phyloP scores from a whole-genome alignment of 2,113 vertebrate genomes.

The Ageneiosus marmoratus region DNA sequence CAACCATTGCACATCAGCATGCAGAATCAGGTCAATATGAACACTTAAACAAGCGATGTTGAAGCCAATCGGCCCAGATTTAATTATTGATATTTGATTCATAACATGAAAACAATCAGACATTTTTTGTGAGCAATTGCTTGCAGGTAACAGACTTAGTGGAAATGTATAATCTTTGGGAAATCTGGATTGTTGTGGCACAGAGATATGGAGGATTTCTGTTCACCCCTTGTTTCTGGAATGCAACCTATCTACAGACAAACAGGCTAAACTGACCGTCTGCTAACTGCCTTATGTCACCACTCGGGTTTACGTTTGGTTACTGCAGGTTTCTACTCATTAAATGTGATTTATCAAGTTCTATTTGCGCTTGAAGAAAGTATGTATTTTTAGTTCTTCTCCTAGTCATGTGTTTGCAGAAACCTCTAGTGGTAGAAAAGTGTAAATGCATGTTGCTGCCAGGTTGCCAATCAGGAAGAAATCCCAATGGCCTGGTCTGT shows the following conservation, averaged over 20 bases:
- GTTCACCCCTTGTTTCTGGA: not conserved
- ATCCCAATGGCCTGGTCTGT: no score
- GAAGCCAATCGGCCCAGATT: not conserved
- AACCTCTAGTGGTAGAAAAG: not conserved
- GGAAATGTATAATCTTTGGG: not conserved
- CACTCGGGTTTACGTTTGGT: not conserved
- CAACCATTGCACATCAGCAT: not conserved
- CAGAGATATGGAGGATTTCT: not conserved
- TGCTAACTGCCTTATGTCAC: no score
- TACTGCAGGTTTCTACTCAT: not conserved
- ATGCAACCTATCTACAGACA: not conserved
- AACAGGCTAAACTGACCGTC: no score
- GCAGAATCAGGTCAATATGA: not conserved
- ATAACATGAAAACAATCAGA: not conserved
- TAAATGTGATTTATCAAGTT: not conserved
- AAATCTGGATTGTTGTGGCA: not conserved
- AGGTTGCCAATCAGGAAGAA: not conserved
- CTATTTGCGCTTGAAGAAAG: not conserved
- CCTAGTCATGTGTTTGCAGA: not conserved
- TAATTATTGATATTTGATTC: not conserved
- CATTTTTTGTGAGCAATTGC: not conserved
- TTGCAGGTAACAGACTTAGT: not conserved
- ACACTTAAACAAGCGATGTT: not conserved
- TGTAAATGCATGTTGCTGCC: not conserved
- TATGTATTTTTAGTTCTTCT: not conserved